Percentiles rank a stretch among this genome's conserved stretches.
These are phyloP conservation scores for Nymphalis io DNA, from an alignment of 1,140 invertebrate species.

Conservation along the genomic window DNA sequence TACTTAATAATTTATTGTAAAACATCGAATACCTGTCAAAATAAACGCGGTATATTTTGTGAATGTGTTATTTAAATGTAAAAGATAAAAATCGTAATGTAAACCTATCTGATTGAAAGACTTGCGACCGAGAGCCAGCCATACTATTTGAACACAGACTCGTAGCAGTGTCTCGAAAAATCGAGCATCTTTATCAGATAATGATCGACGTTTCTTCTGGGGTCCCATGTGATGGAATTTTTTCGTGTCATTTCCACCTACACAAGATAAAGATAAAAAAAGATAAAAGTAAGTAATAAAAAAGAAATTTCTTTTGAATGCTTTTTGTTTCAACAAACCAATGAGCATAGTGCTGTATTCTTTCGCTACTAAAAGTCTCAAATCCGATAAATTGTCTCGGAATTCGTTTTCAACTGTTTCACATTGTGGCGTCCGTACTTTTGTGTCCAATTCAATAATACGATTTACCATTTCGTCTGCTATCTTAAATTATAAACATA, in stretches of 20 bases:
- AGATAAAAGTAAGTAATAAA: not conserved
- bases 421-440: constrained; percentile 82
- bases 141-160: constrained; percentile 82
- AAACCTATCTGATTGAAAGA: constrained; percentile 81
- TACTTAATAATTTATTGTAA: not conserved
- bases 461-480: constrained; percentile 80
- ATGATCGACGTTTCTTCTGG: constrained; percentile 77
- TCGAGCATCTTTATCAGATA: constrained; percentile 83
- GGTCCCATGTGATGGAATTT: constrained; percentile 83
- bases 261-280: constrained; percentile 12
- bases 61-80: not conserved
- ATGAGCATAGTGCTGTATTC: constrained; percentile 83
- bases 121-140: constrained; percentile 83
- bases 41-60: not conserved
- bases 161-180: constrained; percentile 82
- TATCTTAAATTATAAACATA: constrained; percentile 56
- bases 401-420: constrained; percentile 78
- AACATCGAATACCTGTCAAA: not conserved
- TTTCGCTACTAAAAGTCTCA: constrained; percentile 82
- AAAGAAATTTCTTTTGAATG: not conserved
- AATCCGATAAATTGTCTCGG: constrained; percentile 81
- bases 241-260: constrained; percentile 70
- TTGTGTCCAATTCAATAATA: constrained; percentile 79
- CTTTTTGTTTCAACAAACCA: constrained; percentile 48
- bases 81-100: not conserved